phyloP scores from a whole-genome alignment of 2,888 invertebrate genomes.

The Hofmannophila pseudospretella region DNA sequence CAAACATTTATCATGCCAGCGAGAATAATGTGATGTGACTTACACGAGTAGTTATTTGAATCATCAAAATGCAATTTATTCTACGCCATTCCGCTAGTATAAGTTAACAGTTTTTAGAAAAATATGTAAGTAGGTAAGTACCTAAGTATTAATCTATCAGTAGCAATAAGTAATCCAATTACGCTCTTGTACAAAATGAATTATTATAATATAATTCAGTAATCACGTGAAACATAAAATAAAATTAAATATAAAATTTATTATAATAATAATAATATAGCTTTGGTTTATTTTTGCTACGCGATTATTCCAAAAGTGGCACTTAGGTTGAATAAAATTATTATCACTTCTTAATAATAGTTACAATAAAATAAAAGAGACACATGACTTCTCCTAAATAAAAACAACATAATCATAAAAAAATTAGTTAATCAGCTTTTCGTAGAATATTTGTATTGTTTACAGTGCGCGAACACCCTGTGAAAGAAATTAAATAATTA shows the following conservation, averaged over 20 bases:
- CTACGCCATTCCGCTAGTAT: background rate
- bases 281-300: conserved; percentile 23
- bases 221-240: no score
- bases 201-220: no score
- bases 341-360: conserved; percentile 16
- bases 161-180: no score
- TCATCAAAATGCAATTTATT: background rate
- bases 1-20: background rate
- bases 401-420: conserved; percentile 1
- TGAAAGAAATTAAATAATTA: conserved; percentile 21
- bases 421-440: no score
- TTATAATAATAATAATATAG: conserved; percentile 4
- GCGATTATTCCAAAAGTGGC: conserved; percentile 36
- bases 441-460: no score
- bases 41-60: background rate
- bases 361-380: conserved; percentile 2
- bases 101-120: background rate
- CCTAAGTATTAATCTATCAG: no score
- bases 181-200: no score
- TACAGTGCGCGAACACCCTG: conserved; percentile 63
- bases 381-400: conserved; percentile 1
- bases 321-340: conserved; percentile 35
- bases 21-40: background rate
- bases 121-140: background rate
- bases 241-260: conserved; percentile 5